A percentile compares a stretch with the other conserved stretches of the same genome.
These are phyloP conservation scores for Neofelis nebulosa DNA, from an alignment of 2,113 vertebrate genomes.

Conservation along the genomic window DNA sequence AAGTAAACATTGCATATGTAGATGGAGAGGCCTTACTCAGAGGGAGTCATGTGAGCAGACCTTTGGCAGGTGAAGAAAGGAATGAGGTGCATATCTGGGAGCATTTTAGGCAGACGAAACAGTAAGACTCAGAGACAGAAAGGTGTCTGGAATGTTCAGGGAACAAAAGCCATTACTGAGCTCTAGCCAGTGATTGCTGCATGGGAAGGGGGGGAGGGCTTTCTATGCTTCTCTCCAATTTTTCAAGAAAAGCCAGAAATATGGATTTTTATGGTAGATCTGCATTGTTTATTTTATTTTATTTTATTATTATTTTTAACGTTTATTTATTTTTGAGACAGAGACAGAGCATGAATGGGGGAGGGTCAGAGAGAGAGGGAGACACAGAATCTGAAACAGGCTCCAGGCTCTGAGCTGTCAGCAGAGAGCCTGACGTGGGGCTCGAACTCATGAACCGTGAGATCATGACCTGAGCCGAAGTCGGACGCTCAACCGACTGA, in stretches of 20 bases:
- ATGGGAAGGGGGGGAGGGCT: background rate
- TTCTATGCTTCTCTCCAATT: background rate
- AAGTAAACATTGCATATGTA: background rate
- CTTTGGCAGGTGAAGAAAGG: background rate
- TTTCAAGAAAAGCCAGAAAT: slow-evolving; percentile 11
- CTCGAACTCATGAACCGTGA: too few relatives aligned
- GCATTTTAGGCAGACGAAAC: background rate
- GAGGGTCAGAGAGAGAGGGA: too few relatives aligned
- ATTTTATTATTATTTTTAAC: too few relatives aligned
- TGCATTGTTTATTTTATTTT: too few relatives aligned
- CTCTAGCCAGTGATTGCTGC: background rate
- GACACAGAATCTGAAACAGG: too few relatives aligned
- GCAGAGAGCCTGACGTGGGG: too few relatives aligned
- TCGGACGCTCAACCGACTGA: too few relatives aligned
- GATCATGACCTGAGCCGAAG: too few relatives aligned
- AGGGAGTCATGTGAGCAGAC: background rate
- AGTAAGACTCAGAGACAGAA: background rate
- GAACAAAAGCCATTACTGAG: background rate
- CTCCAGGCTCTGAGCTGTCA: too few relatives aligned
- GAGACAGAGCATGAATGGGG: too few relatives aligned
- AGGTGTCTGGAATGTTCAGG: background rate
- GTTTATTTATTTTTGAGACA: too few relatives aligned
- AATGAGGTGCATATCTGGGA: background rate
- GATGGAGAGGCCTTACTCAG: background rate
- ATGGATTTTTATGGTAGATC: background rate